Conservation (phyloP, 2,888 invertebrate genomes). For the Hyposoter didymator region DNA sequence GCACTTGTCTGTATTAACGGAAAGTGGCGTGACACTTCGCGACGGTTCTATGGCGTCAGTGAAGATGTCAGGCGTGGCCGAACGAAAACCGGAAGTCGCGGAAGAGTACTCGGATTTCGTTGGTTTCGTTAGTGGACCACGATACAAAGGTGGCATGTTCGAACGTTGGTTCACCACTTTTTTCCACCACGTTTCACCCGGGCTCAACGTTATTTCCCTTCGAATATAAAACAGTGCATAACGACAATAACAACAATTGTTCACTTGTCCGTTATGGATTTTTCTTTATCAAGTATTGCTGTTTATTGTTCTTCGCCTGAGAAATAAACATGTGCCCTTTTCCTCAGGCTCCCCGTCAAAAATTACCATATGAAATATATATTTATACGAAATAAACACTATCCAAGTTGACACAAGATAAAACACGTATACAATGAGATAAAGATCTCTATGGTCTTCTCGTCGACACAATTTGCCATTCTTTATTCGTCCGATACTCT, state of each 20-base stretch:
- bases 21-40: conserved; percentile 57
- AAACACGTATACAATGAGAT: conserved; percentile 70
- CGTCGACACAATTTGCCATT: conserved; percentile 26
- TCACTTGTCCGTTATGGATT: background rate
- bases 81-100: conserved; percentile 65
- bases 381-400: conserved; percentile 69
- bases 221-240: conserved; percentile 38
- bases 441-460: conserved; percentile 71
- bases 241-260: conserved; percentile 27
- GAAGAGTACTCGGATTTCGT: conserved; percentile 72
- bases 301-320: conserved; percentile 57
- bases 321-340: conserved; percentile 39
- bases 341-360: conserved; percentile 58
- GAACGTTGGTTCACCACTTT: conserved; percentile 66
- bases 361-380: conserved; percentile 55
- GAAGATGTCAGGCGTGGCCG: conserved; percentile 58
- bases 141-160: conserved; percentile 69
- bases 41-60: conserved; percentile 56
- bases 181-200: conserved; percentile 70
- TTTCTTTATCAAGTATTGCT: conserved; percentile 9
- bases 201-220: conserved; percentile 66
- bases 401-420: conserved; percentile 71
- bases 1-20: conserved; percentile 62
- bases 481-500: conserved; percentile 44
- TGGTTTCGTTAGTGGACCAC: conserved; percentile 50